phyloP scores from a whole-genome alignment of 2,113 vertebrate species.

The Rhinopomastus cyanomelas region DNA sequence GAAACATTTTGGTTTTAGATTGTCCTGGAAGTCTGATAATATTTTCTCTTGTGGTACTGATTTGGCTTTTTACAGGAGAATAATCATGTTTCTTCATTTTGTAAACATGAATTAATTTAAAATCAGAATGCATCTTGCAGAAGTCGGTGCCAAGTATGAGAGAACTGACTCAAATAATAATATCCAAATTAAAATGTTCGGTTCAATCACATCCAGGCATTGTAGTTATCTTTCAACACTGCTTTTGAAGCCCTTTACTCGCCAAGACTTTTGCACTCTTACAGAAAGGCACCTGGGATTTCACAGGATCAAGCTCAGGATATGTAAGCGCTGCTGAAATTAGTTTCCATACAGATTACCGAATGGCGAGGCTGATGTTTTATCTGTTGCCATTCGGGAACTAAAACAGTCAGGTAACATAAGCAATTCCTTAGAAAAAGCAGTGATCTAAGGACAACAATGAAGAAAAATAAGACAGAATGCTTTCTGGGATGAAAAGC shows the following conservation, averaged over 20 bases:
- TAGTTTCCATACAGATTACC: not conserved
- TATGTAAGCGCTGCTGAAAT: not conserved
- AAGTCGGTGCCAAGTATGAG: rapidly evolving
- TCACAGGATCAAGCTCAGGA: not conserved
- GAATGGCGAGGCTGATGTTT: not conserved
- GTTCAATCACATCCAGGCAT: not conserved
- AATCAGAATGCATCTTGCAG: not conserved
- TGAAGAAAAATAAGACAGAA: not conserved
- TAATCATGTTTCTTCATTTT: not conserved
- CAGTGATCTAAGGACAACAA: not conserved
- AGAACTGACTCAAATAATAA: not conserved
- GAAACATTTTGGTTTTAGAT: not conserved
- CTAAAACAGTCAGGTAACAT: not conserved
- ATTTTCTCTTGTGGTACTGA: not conserved
- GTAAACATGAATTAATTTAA: not conserved
- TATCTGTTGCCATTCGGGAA: not conserved
- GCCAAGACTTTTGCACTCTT: not conserved
- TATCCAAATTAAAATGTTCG: not conserved
- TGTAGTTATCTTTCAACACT: not conserved
- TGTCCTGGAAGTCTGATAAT: not conserved
- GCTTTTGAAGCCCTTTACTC: not conserved
- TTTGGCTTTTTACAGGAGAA: not conserved
- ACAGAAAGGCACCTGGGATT: not conserved
- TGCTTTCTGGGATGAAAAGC: not conserved
- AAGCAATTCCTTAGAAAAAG: not conserved